A percentile compares a stretch with the other conserved stretches of the same genome.
Conservation (phyloP, 2,888 invertebrate species). For the Standfussiana lucernea region DNA sequence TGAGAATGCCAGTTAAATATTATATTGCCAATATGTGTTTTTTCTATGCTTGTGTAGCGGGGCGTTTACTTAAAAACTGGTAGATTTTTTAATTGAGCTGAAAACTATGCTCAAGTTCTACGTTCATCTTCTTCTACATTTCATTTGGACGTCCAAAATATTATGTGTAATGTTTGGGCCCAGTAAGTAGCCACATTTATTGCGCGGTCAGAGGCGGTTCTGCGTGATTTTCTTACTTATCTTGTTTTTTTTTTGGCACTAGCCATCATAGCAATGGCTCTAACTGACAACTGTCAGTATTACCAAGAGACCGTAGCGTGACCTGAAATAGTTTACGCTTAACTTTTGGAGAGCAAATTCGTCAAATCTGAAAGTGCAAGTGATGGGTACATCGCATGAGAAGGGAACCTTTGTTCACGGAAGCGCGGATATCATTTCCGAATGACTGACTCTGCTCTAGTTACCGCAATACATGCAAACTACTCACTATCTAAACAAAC, state of each 20-base stretch:
- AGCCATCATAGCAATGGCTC: neutral
- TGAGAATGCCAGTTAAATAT: neutral
- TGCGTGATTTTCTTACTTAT: neutral
- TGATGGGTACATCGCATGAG: constrained; percentile 18
- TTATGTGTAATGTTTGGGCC: neutral
- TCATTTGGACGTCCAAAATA: neutral
- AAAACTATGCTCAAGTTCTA: neutral
- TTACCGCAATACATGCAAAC: constrained; percentile 34
- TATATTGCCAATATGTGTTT: neutral
- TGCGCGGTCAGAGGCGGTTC: neutral
- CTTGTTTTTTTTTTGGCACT: neutral
- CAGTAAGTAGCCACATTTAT: neutral
- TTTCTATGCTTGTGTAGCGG: neutral
- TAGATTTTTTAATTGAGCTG: neutral
- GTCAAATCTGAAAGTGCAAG: constrained; percentile 26
- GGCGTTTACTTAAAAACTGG: neutral
- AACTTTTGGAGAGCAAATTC: constrained; percentile 7
- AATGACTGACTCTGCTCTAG: constrained; percentile 44
- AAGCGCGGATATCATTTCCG: constrained; percentile 46
- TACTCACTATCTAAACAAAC: constrained; percentile 28
- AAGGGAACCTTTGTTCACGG: constrained; percentile 37
- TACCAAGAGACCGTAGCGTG: neutral
- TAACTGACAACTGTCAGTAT: neutral
- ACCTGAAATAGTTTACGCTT: neutral
- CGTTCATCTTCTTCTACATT: neutral